These are phyloP conservation scores for Hafferia zeledoni DNA, from an alignment of 2,797 vertebrate genomes.

Conservation along the genomic window DNA sequence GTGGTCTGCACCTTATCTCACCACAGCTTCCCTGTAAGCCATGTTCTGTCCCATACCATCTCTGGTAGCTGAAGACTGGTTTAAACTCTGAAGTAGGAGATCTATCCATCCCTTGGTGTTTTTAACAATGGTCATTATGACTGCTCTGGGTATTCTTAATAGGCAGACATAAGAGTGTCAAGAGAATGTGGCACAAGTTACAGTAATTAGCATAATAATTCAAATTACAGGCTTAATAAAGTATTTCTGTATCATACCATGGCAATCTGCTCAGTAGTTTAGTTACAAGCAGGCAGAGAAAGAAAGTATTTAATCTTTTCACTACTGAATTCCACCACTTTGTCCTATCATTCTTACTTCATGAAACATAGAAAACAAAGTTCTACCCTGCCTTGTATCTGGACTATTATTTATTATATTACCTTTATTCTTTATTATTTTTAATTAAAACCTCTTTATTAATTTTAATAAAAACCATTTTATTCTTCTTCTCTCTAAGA, in stretches of 20 bases:
- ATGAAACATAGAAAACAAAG: neutral
- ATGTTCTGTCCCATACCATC: neutral
- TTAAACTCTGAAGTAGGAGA: neutral
- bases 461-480: neutral
- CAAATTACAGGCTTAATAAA: neutral
- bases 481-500: neutral
- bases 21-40: neutral
- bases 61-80: neutral
- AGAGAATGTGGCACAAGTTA: neutral
- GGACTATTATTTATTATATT: neutral
- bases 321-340: neutral
- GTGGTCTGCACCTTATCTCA: neutral
- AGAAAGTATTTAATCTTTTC: neutral
- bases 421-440: neutral
- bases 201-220: constrained; percentile 13
- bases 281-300: neutral
- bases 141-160: neutral
- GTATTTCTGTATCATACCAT: neutral
- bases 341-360: neutral
- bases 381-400: neutral
- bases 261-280: neutral
- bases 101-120: neutral
- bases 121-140: neutral
- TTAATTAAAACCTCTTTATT: neutral
- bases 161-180: neutral